Base-by-base conservation (phyloP, 1,140 invertebrate genomes). In the Eurosta solidaginis region DNA sequence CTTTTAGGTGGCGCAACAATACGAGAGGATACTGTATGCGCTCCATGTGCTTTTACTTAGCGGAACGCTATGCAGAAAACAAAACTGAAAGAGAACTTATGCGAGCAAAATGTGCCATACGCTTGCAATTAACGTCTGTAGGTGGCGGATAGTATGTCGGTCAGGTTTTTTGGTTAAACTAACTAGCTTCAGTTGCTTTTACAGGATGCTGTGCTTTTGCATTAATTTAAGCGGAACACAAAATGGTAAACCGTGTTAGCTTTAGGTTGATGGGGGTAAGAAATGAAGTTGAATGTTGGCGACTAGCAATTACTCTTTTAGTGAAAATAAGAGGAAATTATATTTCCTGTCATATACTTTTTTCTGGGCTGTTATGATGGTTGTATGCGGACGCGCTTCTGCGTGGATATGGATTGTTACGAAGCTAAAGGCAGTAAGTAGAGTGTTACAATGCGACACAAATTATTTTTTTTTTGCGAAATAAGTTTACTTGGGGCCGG, bases 241-340 rank as follows among this genome's bases (percentile, higher is more conserved):
- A 9, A 9, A 40, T 12, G 12, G 20, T 20, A 20, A 7, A 1
- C 25, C 12, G 22, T 6, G 33, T 22, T 4, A 17, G 59, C 36
- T 0, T 17, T 25, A 20, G n/a, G 25, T 3, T 25, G 20, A 3
- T 27, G 25, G 22, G 20, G 7, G 20, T 0, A 27, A 54, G 50
- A 54, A 1, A 6, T 22, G 20, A 52, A 52, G 27, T 14, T 68
- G 59, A 33, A n/a, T n/a, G n/a, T n/a, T n/a, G n/a, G n/a, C n/a
- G 59, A 68, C 5, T 17, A 68, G 59, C 33, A 68, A 68, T 68
- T 29, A 22, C 10, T 40, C 36, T 68, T 68, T n/a, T 68, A 29
- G 59, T 68, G 59, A 68, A 68, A 68, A 68, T 68, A 68, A 68
- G 59, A 68, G 59, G 59, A 68, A 68, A 68, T 68, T 68, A 68